Conservation (phyloP, 2,113 vertebrate species). For the Pterophyllum scalare region DNA sequence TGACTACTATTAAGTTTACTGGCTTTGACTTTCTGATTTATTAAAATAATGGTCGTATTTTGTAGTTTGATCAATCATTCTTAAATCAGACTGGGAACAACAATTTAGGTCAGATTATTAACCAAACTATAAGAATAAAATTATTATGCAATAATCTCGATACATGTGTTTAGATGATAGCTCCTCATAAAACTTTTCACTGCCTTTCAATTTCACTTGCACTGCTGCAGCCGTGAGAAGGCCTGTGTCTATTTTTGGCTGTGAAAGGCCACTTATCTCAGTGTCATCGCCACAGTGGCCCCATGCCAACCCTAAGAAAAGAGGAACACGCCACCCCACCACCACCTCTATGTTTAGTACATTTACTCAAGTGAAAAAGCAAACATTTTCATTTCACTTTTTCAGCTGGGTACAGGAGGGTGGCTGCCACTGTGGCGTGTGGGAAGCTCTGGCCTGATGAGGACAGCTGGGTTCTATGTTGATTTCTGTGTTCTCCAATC, state of each 20-base stretch:
- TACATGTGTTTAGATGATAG: background rate
- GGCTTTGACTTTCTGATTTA: background rate
- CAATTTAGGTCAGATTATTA: background rate
- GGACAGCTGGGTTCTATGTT: slow-evolving; percentile 28
- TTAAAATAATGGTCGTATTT: background rate
- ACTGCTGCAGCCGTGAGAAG: background rate
- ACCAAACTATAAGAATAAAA: background rate
- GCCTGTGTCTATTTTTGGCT: slow-evolving; percentile 8
- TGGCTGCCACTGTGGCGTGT: slow-evolving; percentile 21
- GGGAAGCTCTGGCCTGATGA: background rate
- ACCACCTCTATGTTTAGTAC: slow-evolving; percentile 46
- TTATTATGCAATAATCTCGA: background rate
- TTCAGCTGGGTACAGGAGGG: slow-evolving; percentile 42
- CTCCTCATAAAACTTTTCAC: background rate
- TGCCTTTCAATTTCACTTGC: slow-evolving; percentile 7
- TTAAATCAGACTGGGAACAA: background rate
- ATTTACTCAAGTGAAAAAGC: slow-evolving; percentile 70
- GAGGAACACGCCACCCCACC: slow-evolving; percentile 59
- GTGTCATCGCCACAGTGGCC: slow-evolving; percentile 1
- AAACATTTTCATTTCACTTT: slow-evolving; percentile 76
- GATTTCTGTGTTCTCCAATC: slow-evolving; percentile 2
- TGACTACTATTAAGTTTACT: no score
- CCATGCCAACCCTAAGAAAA: slow-evolving; percentile 51
- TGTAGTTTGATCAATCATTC: background rate
- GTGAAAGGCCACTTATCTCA: slow-evolving; percentile 20